Evolutionary conservation across 1,140 invertebrate species (phyloP), one percentile per base, ranked within the genome.

Genomic region (Asbolus verrucosus): DNA sequence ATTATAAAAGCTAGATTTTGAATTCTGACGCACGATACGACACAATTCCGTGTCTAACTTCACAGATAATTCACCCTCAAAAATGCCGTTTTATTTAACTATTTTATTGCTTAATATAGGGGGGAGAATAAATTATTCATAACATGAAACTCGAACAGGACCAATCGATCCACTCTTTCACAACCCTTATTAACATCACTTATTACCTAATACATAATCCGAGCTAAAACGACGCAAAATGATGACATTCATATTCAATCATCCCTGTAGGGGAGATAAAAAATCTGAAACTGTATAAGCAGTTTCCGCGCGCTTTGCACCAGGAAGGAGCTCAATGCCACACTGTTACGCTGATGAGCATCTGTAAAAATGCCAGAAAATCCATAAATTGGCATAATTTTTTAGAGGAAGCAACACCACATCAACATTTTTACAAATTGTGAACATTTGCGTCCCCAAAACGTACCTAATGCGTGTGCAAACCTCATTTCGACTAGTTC

Each of bases 21-120:
- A 54, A 54, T 54, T 54, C 46, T 54, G 21, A 50, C 43, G 43
- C 16, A 19, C 43, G 43, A 50, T 50, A 50, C 43, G 18, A 50
- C 43, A 19, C 43, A 50, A 19, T 19, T 50, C 21, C 6, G 43
- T 50, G n/a, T 19, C 43, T 50, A 50, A 50, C 8, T 50, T n/a
- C 16, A 21, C 43, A 50, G 18, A 50, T 21, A 50, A 50, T 50
- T 50, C 43, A 19, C 43, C 18, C 15, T 50, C 3, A 36, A 50
- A 50, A 50, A 50, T 15, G 16, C 18, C 43, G 43, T 13, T 50
- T 50, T 21, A 50, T 9, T 4, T 8, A 27, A 27, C 24, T 21
- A 50, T 50, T 50, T 21, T 21, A 50, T 50, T 50, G 43, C 43
- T 9, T 21, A 8, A 50, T 19, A 21, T 21, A 21, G 21, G 13